Percentiles rank a stretch among this genome's conserved stretches.
Conservation (phyloP, 2,113 vertebrate species). For the Gymnarchus niloticus region DNA sequence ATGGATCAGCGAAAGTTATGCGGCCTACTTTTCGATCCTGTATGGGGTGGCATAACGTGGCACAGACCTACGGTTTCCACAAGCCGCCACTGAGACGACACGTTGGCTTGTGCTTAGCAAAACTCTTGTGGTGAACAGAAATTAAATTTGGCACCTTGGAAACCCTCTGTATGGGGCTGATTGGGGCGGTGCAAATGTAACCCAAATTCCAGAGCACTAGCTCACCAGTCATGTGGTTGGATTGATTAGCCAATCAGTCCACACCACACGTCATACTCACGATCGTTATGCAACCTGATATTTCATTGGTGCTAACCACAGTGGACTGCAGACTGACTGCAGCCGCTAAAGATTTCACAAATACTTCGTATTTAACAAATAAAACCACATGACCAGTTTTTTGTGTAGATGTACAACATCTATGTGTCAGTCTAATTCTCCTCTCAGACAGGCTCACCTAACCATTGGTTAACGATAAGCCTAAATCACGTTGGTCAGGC, state of each 20-base stretch:
- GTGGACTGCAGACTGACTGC: background rate
- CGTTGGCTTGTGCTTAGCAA: too few relatives aligned
- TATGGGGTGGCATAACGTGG: background rate
- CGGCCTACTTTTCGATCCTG: background rate
- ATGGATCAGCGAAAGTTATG: background rate
- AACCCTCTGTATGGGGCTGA: too few relatives aligned
- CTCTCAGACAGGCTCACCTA: background rate
- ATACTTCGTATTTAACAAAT: background rate
- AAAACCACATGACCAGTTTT: background rate
- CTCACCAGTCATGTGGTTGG: background rate
- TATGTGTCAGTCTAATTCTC: background rate
- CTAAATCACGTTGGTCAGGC: background rate
- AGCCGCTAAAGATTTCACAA: background rate
- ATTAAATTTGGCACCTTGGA: too few relatives aligned
- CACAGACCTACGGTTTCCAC: background rate
- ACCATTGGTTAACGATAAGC: background rate
- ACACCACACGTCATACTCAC: background rate
- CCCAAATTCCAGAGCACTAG: background rate
- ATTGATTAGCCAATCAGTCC: background rate
- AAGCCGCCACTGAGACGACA: too few relatives aligned
- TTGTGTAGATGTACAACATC: background rate
- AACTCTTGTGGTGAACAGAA: too few relatives aligned
- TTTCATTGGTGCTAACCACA: background rate
- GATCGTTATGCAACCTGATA: background rate
- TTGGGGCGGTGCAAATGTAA: too few relatives aligned